These are phyloP conservation scores for Meteorus cinctellus DNA, from an alignment of 2,888 invertebrate genomes.

Conservation along the genomic window DNA sequence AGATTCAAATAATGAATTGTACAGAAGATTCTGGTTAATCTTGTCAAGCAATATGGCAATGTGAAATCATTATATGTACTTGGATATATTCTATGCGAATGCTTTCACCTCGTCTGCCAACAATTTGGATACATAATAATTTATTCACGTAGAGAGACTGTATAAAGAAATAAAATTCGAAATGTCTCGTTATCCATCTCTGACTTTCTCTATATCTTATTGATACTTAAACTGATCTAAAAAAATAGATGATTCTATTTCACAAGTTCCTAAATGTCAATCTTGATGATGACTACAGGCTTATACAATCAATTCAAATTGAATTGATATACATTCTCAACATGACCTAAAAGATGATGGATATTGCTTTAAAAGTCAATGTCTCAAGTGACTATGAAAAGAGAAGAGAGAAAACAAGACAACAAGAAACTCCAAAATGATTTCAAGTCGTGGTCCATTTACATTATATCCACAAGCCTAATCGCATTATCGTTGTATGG, in stretches of 20 bases:
- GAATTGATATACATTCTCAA: not conserved
- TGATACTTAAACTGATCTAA: not conserved
- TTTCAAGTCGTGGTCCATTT: constrained; percentile 14
- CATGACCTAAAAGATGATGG: not conserved
- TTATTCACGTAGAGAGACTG: not conserved
- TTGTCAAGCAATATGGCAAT: not conserved
- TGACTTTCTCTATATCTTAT: constrained; percentile 8
- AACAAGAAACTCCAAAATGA: constrained; percentile 20
- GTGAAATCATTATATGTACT: not conserved
- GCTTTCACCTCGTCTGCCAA: constrained; percentile 28
- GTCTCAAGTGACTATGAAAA: not conserved
- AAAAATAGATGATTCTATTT: not conserved
- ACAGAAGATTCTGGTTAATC: not conserved
- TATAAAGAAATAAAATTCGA: not conserved
- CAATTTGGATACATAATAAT: constrained; percentile 17
- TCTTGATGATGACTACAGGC: not conserved
- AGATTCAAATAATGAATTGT: not conserved
- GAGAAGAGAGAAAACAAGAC: not conserved
- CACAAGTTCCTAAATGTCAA: constrained; percentile 11
- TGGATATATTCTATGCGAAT: not conserved
- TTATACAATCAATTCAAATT: not conserved
- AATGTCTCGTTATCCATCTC: not conserved
- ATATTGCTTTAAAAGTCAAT: not conserved
- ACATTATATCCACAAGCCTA: constrained; percentile 19
- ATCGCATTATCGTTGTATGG: constrained; percentile 23